Evolutionary conservation across 2,888 invertebrate species (phyloP), one percentile per base, ranked within the genome.

Genomic region (Malacosoma neustria): DNA sequence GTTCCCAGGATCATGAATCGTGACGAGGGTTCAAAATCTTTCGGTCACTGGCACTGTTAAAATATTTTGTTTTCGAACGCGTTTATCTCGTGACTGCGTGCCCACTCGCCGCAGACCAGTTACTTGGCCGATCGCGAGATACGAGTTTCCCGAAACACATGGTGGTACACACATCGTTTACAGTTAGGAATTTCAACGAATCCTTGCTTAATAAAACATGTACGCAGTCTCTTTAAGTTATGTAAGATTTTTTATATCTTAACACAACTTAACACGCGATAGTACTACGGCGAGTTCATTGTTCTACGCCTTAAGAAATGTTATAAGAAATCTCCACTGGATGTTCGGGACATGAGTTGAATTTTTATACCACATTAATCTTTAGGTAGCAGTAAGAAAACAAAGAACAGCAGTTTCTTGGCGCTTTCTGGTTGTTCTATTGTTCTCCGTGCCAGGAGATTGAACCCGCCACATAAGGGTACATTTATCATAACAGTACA

Each of bases 361-460:
- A 85, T 85, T 77, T 82, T 79, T 74, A 85, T 79, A 62, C 51
- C 62, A 49, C 61, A 73, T 80, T 81, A 70, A 71, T 71, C 64
- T 45, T 48, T 56, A 56, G 49, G 56, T 54, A 51, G 50, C 49
- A 65, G 51, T 58, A 51, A 65, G 50, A 65, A 72, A 72, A 81
- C 77, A 82, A 84, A 82, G 74, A 71, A 60, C 57, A 54, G 49
- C 51, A 44, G 61, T 62, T 69, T 72, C 72, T 62, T 65, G 63
- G 61, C 72, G 65, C 67, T 72, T 69, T 76, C 73, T 67, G 70
- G 46, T 53, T 52, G 49, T 61, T 64, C 65, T 71, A 82, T 84
- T 84, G 85, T 81, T 76, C 68, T 60, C 46, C 43, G 49, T 58
- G 55, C 53, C 53, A 67, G 80, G 73, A 79, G 75, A 84, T 74